Conservation (phyloP, 2,113 vertebrate genomes). For the Arvicanthis niloticus region DNA sequence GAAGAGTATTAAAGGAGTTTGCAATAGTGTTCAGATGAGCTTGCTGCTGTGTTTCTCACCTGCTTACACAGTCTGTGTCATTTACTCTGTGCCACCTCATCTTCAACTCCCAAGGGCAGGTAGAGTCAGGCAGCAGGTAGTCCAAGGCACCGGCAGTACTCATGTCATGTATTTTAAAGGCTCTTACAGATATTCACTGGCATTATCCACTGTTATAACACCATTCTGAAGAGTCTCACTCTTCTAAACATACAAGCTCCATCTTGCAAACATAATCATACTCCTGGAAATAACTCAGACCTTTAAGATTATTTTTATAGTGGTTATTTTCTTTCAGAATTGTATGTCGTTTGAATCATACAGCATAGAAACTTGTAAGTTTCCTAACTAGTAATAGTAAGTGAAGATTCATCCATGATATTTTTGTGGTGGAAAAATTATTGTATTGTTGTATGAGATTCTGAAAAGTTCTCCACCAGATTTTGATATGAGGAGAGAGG, state of each 20-base stretch:
- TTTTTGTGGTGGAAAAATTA: not conserved
- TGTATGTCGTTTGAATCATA: not conserved
- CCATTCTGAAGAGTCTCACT: not conserved
- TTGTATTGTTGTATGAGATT: not conserved
- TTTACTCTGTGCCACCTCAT: too few relatives aligned
- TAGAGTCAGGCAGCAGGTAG: too few relatives aligned
- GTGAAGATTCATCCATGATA: not conserved
- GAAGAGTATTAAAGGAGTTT: too few relatives aligned
- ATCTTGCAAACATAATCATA: not conserved
- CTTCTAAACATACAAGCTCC: not conserved
- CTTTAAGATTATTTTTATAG: not conserved
- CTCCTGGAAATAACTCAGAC: not conserved
- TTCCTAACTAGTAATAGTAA: not conserved
- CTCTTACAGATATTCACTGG: not conserved
- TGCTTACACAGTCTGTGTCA: too few relatives aligned
- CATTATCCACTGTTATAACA: not conserved
- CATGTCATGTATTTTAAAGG: not conserved
- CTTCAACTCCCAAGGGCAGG: too few relatives aligned
- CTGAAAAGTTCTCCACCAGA: not conserved
- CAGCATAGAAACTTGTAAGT: not conserved
- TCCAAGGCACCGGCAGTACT: too few relatives aligned
- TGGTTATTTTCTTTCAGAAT: not conserved
- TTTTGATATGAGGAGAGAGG: accelerated
- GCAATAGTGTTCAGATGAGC: too few relatives aligned
- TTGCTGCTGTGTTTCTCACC: too few relatives aligned